These are phyloP conservation scores for Dissostichus mawsoni DNA, from an alignment of 2,113 vertebrate species.

Conservation along the genomic window DNA sequence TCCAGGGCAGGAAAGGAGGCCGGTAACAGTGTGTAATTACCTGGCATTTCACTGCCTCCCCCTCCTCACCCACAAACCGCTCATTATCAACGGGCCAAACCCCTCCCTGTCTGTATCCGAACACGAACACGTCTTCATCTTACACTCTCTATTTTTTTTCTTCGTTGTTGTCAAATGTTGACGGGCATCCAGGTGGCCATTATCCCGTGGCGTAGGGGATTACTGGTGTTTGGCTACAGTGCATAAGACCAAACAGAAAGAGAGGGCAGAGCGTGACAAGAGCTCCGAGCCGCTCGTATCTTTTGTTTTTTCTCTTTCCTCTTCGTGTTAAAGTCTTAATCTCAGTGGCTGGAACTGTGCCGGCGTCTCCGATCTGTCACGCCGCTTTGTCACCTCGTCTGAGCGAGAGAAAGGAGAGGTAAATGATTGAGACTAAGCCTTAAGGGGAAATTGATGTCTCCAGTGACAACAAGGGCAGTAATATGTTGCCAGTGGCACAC, in stretches of 20 bases:
- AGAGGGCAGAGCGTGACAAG: conserved; percentile 57
- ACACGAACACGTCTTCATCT: conserved; percentile 30
- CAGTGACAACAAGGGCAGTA: conserved; percentile 43
- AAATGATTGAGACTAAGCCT: conserved; percentile 49
- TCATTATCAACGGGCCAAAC: conserved; percentile 84
- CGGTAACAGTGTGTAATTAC: conserved; percentile 89
- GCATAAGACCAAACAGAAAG: conserved; percentile 37
- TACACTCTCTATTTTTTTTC: conserved; percentile 19
- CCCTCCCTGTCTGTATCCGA: conserved; percentile 24
- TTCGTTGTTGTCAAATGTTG: conserved; percentile 49
- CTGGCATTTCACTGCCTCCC: conserved; percentile 77
- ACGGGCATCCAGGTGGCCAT: conserved; percentile 36
- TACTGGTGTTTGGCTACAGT: conserved; percentile 63
- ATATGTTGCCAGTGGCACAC: conserved; percentile 51
- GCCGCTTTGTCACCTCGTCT: conserved; percentile 66
- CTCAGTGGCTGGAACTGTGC: conserved; percentile 67
- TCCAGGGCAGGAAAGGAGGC: conserved; percentile 87
- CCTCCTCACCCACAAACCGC: conserved; percentile 85
- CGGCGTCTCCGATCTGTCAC: conserved; percentile 54
- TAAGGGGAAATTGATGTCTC: conserved; percentile 49
- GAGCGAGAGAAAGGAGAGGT: conserved; percentile 45
- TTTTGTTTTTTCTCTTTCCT: conserved; percentile 23
- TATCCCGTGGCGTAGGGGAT: conserved; percentile 50
- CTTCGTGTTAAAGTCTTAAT: conserved; percentile 62
- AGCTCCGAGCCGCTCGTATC: conserved; percentile 4